These are phyloP conservation scores for Styela clava DNA, from an alignment of 23 tunicate species.

Conservation along the genomic window DNA sequence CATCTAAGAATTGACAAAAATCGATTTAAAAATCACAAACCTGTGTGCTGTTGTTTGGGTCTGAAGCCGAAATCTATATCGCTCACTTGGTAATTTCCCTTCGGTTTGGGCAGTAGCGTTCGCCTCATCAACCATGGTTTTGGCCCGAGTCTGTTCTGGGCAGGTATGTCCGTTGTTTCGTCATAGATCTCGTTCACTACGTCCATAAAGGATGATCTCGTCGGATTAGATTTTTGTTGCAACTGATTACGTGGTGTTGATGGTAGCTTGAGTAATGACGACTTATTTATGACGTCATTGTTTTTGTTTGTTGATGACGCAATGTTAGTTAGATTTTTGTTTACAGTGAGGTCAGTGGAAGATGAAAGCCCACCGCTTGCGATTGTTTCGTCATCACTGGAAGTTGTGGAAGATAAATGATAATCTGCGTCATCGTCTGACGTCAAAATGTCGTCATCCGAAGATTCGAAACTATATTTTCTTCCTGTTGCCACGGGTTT, in stretches of 20 bases:
- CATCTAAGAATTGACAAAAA: too few relatives aligned
- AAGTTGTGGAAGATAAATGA: background rate
- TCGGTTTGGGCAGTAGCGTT: background rate
- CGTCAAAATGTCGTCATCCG: background rate
- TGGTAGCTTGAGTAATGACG: background rate
- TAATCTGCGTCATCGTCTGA: background rate
- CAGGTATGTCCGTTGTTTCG: background rate
- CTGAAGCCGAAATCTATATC: background rate
- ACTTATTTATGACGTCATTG: background rate
- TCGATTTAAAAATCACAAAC: too few relatives aligned
- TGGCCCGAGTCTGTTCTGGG: background rate
- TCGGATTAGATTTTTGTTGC: background rate
- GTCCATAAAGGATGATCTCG: background rate
- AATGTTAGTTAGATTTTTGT: background rate
- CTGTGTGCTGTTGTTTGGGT: background rate
- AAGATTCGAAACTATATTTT: background rate
- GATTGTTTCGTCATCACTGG: background rate
- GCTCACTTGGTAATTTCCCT: background rate
- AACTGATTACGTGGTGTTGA: too few relatives aligned
- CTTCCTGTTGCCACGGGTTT: background rate
- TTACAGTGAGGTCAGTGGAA: background rate
- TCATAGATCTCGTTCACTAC: conserved; percentile 1
- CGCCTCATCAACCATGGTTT: conserved; percentile 9
- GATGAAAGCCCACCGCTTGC: background rate
- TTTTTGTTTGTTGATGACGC: background rate